Conservation (phyloP, 2,113 vertebrate genomes). For the Carassius carassius region DNA sequence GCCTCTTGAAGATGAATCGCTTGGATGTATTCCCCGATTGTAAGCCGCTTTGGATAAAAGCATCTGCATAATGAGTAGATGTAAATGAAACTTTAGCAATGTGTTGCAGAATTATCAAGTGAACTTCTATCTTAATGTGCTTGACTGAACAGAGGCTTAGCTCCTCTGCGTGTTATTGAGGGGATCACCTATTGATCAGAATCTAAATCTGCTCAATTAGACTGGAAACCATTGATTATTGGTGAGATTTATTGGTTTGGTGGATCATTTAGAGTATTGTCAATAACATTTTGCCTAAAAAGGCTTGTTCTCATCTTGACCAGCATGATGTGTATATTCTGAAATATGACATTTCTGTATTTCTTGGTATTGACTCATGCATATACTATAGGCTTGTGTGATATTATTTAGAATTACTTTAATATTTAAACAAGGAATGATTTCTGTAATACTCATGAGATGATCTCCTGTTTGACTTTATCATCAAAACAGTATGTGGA, state of each 20-base stretch:
- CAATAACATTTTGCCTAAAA: not conserved
- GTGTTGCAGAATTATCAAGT: not conserved
- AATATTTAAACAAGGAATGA: not conserved
- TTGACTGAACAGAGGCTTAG: not conserved
- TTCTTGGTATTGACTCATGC: not conserved
- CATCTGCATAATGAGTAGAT: too few species aligned
- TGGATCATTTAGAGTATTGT: not conserved
- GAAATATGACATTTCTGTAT: not conserved
- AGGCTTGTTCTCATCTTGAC: not conserved
- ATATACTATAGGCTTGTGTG: not conserved
- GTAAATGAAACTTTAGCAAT: not conserved
- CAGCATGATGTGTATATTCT: constrained; percentile 1
- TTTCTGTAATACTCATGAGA: not conserved
- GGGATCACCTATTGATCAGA: constrained; percentile 8
- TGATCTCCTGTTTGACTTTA: not conserved
- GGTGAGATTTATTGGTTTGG: not conserved
- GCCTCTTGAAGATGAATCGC: too few species aligned
- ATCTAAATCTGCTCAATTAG: constrained; percentile 5
- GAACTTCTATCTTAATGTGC: not conserved
- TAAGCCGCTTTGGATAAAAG: too few species aligned
- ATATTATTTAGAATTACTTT: not conserved
- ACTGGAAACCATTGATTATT: not conserved
- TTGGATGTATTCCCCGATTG: too few species aligned
- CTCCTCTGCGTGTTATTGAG: too few species aligned
- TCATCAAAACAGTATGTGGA: not conserved